Evolutionary conservation across 1,140 invertebrate genomes (phyloP).

Genomic region (Bombus breviceps): DNA sequence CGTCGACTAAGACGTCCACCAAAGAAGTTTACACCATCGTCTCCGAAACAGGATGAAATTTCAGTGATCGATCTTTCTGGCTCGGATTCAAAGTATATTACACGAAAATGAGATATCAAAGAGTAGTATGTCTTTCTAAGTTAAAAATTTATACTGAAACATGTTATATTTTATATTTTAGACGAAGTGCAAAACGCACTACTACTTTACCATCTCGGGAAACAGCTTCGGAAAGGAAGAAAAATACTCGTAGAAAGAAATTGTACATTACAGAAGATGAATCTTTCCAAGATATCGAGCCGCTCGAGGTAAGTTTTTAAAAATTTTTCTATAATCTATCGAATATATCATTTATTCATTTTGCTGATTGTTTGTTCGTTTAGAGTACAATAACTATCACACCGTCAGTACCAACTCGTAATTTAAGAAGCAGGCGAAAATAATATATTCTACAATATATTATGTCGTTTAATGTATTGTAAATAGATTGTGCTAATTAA

Average conservation of each 20-base stretch:
- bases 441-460: constrained; percentile 24
- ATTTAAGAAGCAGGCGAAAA: constrained; percentile 68
- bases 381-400: constrained; percentile 22
- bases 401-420: constrained; percentile 47
- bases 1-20: constrained; percentile 39
- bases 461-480: background rate
- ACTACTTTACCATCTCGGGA: constrained; percentile 34
- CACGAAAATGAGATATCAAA: constrained; percentile 5
- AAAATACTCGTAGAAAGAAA: constrained; percentile 67
- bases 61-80: constrained; percentile 68
- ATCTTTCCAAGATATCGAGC: constrained; percentile 66
- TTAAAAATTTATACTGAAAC: background rate
- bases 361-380: constrained; percentile 1
- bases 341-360: background rate
- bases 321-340: constrained; percentile 18
- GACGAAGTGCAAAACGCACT: constrained; percentile 36
- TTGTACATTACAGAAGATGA: constrained; percentile 63
- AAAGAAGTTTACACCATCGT: constrained; percentile 32
- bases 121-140: background rate
- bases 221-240: constrained; percentile 42
- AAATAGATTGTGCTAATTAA: constrained; percentile 20
- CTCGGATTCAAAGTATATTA: constrained; percentile 65
- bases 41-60: constrained; percentile 51
- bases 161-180: constrained; percentile 16
- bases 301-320: constrained; percentile 49